Evolutionary conservation across 2,113 vertebrate species (phyloP).

Genomic region (Ceuthmochares aereus): DNA sequence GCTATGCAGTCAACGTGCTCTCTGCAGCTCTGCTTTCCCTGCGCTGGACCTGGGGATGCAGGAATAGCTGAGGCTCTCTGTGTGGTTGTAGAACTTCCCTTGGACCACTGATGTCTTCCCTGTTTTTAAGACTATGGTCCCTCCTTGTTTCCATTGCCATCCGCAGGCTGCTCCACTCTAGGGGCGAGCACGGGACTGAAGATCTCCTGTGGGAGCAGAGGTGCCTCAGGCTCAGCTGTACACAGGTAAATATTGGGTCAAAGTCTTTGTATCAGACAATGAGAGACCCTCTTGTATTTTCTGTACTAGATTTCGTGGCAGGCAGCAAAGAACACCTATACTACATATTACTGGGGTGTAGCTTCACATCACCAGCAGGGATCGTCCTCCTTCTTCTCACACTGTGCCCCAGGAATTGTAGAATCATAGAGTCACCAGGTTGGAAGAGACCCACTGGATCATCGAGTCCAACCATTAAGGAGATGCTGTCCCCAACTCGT

Average conservation of each 20-base stretch:
- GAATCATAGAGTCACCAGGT: too few species aligned
- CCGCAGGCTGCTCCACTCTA: neutral
- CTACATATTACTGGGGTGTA: neutral
- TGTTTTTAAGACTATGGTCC: neutral
- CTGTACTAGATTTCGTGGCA: neutral
- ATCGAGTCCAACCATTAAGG: too few species aligned
- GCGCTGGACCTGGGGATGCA: rapidly evolving
- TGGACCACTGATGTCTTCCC: neutral
- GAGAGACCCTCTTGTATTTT: rapidly evolving
- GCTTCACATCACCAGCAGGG: neutral
- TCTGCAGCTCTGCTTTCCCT: neutral
- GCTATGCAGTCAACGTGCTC: neutral
- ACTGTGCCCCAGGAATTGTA: neutral
- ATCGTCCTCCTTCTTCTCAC: neutral
- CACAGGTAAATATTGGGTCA: neutral
- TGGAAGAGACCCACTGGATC: too few species aligned
- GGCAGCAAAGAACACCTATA: neutral
- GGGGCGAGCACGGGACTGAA: neutral
- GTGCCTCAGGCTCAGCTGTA: neutral
- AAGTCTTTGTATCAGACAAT: rapidly evolving
- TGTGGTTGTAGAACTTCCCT: neutral
- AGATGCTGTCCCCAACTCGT: neutral
- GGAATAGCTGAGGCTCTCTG: neutral
- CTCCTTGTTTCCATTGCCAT: neutral
- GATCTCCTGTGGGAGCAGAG: neutral